Evolutionary conservation across 2,113 vertebrate species (phyloP), one percentile per base, ranked within the genome.

Genomic region (Leucopsar rothschildi): DNA sequence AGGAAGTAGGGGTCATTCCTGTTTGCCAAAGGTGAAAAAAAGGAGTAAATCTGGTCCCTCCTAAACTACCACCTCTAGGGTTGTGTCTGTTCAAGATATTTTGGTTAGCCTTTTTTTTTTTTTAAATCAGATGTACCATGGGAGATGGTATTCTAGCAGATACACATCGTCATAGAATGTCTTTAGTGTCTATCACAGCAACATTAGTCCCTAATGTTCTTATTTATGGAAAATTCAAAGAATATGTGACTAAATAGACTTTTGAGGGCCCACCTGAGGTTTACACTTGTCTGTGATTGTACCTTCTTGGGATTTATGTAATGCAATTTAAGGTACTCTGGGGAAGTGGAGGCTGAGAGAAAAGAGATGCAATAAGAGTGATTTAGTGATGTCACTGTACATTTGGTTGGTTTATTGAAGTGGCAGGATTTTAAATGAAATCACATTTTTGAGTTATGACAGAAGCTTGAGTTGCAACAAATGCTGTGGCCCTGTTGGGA

Each of bases 371-470:
- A 56, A 1, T 89, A 72, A 52, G 72, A 86, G 72, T 88, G 94
- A 95, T 92, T 90, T 87, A 91, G 35, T 83, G 72, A 86, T 92
- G 79, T 71, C 49, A 73, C 47, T 71, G 53, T 70, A n/a, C 49
- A 25, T 93, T 94, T 92, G 55, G 16, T 86, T 85, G 78, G 50
- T 85, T 86, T 82, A 63, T 75, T 90, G 82, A 72, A 79, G 35
- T 70, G 69, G 40, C 63, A 92, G 57, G 20, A 78, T 83, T 97
- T 91, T 66, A 91, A 90, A 79, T 53, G 10, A 73, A 95, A 93
- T 90, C 77, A 40, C 11, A 14, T 65, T 88, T 83, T 56, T 94
- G 76, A 95, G 27, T 90, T 79, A 66, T 73, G 83, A 63, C 18
- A 55, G 33, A 73, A 80, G 53, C 42, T 39, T 77, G 88, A 93